Evolutionary conservation across 2,888 invertebrate genomes (phyloP).

Genomic region (Agonopterix subpropinquella): DNA sequence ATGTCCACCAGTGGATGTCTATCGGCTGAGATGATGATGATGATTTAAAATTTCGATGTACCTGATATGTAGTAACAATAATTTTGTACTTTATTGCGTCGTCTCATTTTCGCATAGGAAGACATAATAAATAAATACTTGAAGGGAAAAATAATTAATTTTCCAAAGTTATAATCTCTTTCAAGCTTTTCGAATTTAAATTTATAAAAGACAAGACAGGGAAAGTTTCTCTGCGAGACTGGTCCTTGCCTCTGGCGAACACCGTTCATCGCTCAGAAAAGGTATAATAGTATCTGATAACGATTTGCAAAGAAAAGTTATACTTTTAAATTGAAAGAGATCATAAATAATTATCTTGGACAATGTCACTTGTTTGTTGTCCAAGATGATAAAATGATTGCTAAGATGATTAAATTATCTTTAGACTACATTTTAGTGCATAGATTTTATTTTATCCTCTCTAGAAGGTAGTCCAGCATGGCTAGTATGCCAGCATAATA

Average conservation of each 20-base stretch:
- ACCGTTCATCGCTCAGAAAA: constrained; percentile 1
- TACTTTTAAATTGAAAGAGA: not conserved
- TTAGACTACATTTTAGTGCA: not conserved
- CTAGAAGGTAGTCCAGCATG: no score
- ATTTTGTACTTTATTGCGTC: not conserved
- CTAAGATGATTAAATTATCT: no score
- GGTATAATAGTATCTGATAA: constrained; percentile 4
- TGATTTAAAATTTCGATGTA: no score
- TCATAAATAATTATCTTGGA: not conserved
- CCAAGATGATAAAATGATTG: no score
- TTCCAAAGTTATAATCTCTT: constrained; percentile 5
- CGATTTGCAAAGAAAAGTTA: not conserved
- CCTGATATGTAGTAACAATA: no score
- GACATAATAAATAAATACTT: not conserved
- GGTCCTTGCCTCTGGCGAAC: constrained; percentile 5
- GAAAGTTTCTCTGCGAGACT: constrained; percentile 10
- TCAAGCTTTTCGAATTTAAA: constrained; percentile 8
- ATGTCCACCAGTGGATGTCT: no score
- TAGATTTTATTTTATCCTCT: no score
- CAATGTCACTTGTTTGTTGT: no score
- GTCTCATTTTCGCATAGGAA: not conserved
- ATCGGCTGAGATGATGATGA: no score
- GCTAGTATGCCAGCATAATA: no score
- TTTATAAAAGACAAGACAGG: constrained; percentile 12
- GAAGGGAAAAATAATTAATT: not conserved